A percentile compares a stretch with the other conserved stretches of the same genome.
Evolutionary conservation across 2,797 vertebrate species (phyloP).

Genomic region (Schizothorax lantsangensis): DNA sequence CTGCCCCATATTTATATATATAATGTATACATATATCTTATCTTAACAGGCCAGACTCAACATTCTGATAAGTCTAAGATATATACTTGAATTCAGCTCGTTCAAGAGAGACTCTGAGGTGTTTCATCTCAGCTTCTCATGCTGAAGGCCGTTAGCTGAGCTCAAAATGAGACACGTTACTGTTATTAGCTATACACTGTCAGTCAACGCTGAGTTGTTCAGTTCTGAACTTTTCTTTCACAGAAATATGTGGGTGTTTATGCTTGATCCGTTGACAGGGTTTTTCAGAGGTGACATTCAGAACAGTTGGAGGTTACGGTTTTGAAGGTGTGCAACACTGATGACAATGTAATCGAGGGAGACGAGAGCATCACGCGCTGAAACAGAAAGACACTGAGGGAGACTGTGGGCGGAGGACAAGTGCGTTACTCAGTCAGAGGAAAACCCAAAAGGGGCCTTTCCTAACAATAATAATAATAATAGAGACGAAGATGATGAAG

Average conservation of each 20-base stretch:
- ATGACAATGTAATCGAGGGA: slow-evolving; percentile 46
- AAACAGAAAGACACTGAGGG: slow-evolving; percentile 28
- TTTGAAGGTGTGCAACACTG: slow-evolving; percentile 27
- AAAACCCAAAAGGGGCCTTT: slow-evolving; percentile 44
- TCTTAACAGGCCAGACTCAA: neutral
- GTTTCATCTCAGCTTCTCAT: neutral
- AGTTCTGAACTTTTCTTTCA: slow-evolving; percentile 10
- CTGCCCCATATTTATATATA: neutral
- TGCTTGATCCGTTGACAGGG: slow-evolving; percentile 30
- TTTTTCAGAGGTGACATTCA: slow-evolving; percentile 49
- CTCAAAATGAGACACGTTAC: neutral
- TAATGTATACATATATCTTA: neutral
- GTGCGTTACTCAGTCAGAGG: slow-evolving; percentile 45
- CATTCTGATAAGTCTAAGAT: neutral
- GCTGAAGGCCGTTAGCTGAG: neutral
- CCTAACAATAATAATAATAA: slow-evolving; percentile 17
- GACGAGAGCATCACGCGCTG: neutral
- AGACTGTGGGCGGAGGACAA: slow-evolving; percentile 36
- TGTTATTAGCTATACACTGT: slow-evolving; percentile 10
- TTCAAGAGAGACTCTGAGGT: neutral
- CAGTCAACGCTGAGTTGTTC: neutral
- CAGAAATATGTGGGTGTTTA: slow-evolving; percentile 41
- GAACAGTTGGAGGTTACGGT: slow-evolving; percentile 39
- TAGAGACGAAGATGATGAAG: neutral
- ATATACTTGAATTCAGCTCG: neutral